Evolutionary conservation across 2,113 vertebrate species (phyloP), one percentile per base, ranked within the genome.

Genomic region (Dendropsophus ebraccatus): DNA sequence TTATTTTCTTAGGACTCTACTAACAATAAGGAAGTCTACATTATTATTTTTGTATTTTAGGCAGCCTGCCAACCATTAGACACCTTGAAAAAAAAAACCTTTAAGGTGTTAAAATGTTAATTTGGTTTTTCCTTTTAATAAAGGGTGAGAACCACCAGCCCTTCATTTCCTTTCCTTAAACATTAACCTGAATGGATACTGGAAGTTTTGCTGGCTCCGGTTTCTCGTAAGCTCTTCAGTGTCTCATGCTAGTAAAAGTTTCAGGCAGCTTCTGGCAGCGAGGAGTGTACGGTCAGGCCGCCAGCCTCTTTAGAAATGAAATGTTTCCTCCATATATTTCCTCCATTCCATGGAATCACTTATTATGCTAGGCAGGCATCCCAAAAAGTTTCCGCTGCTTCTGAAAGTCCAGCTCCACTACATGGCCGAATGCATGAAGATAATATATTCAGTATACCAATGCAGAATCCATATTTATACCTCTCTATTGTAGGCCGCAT

Each of bases 371-470:
- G 67, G 67, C 67, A 70, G 35, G 19, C 17, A 41, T 70, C 67
- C 67, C 35, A 70, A 70, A 70, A 37, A 70, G 67, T 70, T 70
- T 70, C 67, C 35, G 67, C 67, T 69, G 65, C 65, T 37, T 37
- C 65, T 69, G 35, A 70, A 41, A 70, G 35, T 70, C 32, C 35
- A 41, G 9, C 32, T 41, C 67, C 9, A 41, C 13, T 23, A 37
- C 67, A 35, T 37, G 32, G 30, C 28, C 25, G 10, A 32, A 11
- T 14, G 28, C 62, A 60, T n/a, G 2, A 11, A 23, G 1, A 2
- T 23, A 58, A 17, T n/a, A 56, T 23, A 58, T 5, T n/a, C 21
- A 62, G n/a, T 25, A 25, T 62, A 28, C n/a, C n/a, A 60, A 2
- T n/a, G 56, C 23, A n/a, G 56, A 60, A 60, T 60, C 56, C 23